Conservation (phyloP, 2,888 invertebrate species). For the Lymantria dispar region DNA sequence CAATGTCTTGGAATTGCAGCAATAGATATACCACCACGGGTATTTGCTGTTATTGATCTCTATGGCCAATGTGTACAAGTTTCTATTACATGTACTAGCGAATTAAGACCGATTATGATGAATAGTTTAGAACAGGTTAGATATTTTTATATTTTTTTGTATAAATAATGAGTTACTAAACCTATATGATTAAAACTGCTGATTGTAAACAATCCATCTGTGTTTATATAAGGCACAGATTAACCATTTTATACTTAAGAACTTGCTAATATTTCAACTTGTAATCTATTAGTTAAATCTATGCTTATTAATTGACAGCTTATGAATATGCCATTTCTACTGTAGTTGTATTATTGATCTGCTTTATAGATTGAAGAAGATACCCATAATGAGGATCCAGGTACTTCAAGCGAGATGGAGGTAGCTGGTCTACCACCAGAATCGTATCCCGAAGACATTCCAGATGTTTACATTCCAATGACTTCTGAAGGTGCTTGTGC, state of each 20-base stretch:
- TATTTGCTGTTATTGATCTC: constrained; percentile 97
- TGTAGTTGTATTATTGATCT: background rate
- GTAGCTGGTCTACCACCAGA: constrained; percentile 34
- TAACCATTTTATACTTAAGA: no score
- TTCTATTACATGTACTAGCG: constrained; percentile 61
- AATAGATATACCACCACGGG: constrained; percentile 86
- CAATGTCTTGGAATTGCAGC: constrained; percentile 94
- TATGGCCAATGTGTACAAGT: constrained; percentile 98
- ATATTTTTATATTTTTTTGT: background rate
- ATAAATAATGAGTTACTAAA: no score
- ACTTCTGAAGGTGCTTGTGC: constrained; percentile 52
- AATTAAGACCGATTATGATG: constrained; percentile 52
- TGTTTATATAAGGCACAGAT: no score
- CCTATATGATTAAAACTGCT: no score
- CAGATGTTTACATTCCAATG: constrained; percentile 49
- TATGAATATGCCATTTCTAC: no score
- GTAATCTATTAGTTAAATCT: no score
- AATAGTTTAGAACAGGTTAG: constrained; percentile 57
- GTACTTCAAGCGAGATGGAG: constrained; percentile 53
- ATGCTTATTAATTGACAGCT: no score
- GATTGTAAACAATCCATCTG: no score
- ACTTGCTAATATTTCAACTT: no score
- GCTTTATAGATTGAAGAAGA: constrained; percentile 51
- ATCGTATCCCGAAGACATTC: constrained; percentile 35
- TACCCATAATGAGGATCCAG: constrained; percentile 59